A percentile compares a stretch with the other conserved stretches of the same genome.
Conservation (phyloP, 2,113 vertebrate genomes). For the Corvus cornix region DNA sequence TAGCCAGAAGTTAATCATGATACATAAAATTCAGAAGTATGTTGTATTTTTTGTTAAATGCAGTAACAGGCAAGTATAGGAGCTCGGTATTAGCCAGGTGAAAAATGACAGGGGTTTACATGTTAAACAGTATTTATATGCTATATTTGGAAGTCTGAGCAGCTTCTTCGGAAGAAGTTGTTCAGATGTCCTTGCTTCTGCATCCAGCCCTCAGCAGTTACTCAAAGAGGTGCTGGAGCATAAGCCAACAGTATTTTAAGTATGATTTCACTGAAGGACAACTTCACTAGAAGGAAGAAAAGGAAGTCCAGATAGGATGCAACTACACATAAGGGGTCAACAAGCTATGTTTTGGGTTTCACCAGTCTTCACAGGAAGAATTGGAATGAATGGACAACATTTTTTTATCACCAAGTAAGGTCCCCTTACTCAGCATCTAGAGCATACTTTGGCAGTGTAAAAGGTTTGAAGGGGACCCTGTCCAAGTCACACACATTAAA, state of each 20-base stretch:
- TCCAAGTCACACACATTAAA: background rate
- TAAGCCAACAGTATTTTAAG: background rate
- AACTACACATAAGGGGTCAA: background rate
- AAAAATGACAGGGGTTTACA: background rate
- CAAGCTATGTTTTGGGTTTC: background rate
- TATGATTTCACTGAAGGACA: background rate
- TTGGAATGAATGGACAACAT: background rate
- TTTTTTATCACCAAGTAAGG: background rate
- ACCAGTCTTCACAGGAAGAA: background rate
- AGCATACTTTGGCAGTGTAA: background rate
- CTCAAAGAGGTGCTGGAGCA: background rate
- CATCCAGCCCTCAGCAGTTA: background rate
- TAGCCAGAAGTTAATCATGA: conserved; percentile 16
- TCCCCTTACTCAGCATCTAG: background rate
- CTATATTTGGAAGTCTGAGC: background rate
- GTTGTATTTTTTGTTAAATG: background rate
- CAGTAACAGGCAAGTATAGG: background rate
- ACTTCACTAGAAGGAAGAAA: background rate
- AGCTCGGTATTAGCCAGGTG: background rate
- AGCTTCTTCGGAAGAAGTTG: background rate
- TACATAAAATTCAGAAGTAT: background rate
- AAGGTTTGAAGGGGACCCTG: background rate
- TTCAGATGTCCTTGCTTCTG: background rate
- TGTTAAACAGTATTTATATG: background rate
- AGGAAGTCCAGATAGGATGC: background rate